These are phyloP conservation scores for Cheilosia urbana DNA, from an alignment of 2,888 invertebrate genomes.

Conservation along the genomic window DNA sequence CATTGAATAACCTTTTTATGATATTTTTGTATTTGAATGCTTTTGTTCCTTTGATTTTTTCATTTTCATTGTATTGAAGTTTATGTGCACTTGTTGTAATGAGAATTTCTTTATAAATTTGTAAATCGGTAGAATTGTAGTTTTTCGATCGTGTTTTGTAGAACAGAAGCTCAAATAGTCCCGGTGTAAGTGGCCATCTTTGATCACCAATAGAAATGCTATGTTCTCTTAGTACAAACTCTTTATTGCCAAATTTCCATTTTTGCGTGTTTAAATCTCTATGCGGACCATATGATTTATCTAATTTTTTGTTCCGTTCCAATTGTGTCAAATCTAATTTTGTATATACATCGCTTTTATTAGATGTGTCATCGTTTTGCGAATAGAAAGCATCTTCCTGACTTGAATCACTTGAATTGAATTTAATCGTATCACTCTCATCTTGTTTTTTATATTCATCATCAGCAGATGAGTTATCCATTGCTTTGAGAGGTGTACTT, in stretches of 20 bases:
- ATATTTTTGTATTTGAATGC: constrained; percentile 43
- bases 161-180: constrained; percentile 29
- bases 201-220: too few species aligned
- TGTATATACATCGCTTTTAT: background rate
- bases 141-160: constrained; percentile 12
- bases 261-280: constrained; percentile 10
- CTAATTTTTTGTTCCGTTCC: constrained; percentile 9
- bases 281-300: constrained; percentile 18
- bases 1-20: background rate
- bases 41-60: constrained; percentile 44
- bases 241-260: constrained; percentile 26
- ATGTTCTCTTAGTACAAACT: too few species aligned
- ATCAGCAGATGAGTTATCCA: background rate
- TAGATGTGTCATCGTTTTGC: background rate
- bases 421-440: too few species aligned
- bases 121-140: too few species aligned
- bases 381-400: background rate
- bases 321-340: constrained; percentile 5
- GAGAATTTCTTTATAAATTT: too few species aligned
- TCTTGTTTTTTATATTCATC: too few species aligned
- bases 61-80: constrained; percentile 30
- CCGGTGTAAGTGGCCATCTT: constrained; percentile 6
- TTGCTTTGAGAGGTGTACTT: background rate
- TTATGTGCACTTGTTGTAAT: too few species aligned
- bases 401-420: too few species aligned